A percentile compares a stretch with the other conserved stretches of the same genome.
These are phyloP conservation scores for Aphis craccivora DNA, from an alignment of 1,140 invertebrate species.

Conservation along the genomic window DNA sequence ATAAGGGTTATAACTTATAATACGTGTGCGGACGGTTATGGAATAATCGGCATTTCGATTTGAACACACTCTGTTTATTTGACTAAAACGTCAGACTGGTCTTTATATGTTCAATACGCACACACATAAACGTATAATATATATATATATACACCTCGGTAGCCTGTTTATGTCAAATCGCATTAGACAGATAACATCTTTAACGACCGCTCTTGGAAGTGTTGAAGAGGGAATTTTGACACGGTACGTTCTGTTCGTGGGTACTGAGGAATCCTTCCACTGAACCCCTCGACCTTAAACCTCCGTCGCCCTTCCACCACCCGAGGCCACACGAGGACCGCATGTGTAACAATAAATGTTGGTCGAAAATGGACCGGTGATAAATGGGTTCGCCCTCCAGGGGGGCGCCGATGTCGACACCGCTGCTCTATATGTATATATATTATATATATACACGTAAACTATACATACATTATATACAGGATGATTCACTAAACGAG, in stretches of 20 bases:
- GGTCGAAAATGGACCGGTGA: constrained; percentile 39
- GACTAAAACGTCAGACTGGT: constrained; percentile 25
- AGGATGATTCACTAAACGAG: no score
- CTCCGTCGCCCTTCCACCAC: not conserved
- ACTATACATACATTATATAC: not conserved
- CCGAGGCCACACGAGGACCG: constrained; percentile 2
- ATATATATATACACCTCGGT: constrained; percentile 27
- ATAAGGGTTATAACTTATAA: not conserved
- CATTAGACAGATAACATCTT: constrained; percentile 57
- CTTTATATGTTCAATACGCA: not conserved
- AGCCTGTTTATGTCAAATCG: constrained; percentile 50
- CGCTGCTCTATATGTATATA: not conserved
- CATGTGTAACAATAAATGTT: constrained; percentile 40
- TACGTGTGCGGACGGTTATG: not conserved
- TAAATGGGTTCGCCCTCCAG: constrained; percentile 48
- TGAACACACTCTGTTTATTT: not conserved
- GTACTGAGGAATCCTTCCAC: constrained; percentile 19
- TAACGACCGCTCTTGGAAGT: constrained; percentile 52
- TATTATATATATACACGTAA: not conserved
- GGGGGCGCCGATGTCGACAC: constrained; percentile 35
- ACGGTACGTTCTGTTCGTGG: not conserved
- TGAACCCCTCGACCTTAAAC: not conserved
- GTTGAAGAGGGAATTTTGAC: constrained; percentile 57
- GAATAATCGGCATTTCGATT: constrained; percentile 23
- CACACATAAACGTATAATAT: not conserved